These are phyloP conservation scores for Hydractinia echinata DNA, from an alignment of 30 jellyfish, hydroid and myxozoan genomes.

Conservation along the genomic window DNA sequence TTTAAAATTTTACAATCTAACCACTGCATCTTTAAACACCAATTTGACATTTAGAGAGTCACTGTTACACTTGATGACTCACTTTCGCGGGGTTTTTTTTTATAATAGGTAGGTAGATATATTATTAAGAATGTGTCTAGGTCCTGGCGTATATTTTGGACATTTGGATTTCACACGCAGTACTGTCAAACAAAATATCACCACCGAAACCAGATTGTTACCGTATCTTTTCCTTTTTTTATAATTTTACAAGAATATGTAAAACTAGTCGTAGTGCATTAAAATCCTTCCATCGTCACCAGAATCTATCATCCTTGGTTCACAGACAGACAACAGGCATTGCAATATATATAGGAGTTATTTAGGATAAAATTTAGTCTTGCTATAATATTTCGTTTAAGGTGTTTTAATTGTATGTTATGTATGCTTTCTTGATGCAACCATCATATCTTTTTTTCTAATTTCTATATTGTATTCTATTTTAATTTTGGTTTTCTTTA, in stretches of 20 bases:
- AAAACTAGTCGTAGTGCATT: too few relatives aligned
- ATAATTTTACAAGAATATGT: neutral
- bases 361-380: neutral
- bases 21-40: too few relatives aligned
- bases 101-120: too few relatives aligned
- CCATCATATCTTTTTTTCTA: neutral
- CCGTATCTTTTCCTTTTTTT: constrained; percentile 60
- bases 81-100: too few relatives aligned
- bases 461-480: neutral
- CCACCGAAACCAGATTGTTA: constrained; percentile 65
- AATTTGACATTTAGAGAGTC: too few relatives aligned
- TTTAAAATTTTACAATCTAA: too few relatives aligned
- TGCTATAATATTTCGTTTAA: neutral
- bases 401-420: neutral
- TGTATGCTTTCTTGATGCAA: neutral
- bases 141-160: constrained; percentile 93
- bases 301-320: too few relatives aligned
- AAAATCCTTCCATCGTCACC: too few relatives aligned
- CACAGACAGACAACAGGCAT: neutral
- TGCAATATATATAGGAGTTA: neutral
- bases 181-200: constrained; percentile 46
- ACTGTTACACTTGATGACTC: too few relatives aligned
- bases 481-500: too few relatives aligned
- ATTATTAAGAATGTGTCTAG: constrained; percentile 21
- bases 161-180: constrained; percentile 60